Conservation (phyloP, 2,888 invertebrate genomes). For the Cremastinae sp. region DNA sequence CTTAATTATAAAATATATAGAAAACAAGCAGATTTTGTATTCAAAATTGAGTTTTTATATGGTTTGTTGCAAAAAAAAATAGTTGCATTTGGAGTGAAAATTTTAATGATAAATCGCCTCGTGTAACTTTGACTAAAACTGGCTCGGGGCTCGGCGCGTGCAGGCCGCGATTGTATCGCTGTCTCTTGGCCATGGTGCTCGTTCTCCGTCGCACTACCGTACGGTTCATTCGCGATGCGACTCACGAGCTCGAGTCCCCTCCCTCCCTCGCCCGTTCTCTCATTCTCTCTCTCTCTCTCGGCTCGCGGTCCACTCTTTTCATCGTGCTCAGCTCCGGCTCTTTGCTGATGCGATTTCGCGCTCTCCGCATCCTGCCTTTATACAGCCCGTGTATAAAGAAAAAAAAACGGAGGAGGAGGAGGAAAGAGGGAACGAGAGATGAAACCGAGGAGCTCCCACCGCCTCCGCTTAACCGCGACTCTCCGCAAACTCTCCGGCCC, state of each 20-base stretch:
- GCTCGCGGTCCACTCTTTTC: slow-evolving; percentile 66
- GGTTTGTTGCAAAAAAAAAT: too few species aligned
- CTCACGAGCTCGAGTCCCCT: slow-evolving; percentile 52
- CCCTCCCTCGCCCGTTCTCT: slow-evolving; percentile 31
- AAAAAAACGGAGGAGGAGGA: slow-evolving; percentile 5
- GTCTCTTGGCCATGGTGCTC: slow-evolving; percentile 60
- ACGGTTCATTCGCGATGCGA: slow-evolving; percentile 34
- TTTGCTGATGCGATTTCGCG: slow-evolving; percentile 64
- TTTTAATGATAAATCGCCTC: slow-evolving; percentile 61
- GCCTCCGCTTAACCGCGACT: slow-evolving; percentile 74
- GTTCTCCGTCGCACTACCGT: slow-evolving; percentile 44
- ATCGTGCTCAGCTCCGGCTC: slow-evolving; percentile 51
- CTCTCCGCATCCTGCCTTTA: slow-evolving; percentile 36
- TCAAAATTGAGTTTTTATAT: too few species aligned
- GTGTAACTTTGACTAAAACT: slow-evolving; percentile 76
- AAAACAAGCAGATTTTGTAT: too few species aligned
- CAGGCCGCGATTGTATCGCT: slow-evolving; percentile 79
- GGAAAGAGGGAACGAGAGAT: slow-evolving; percentile 30
- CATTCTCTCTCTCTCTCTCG: too few species aligned
- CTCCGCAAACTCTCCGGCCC: slow-evolving; percentile 65
- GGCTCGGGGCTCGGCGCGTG: slow-evolving; percentile 79
- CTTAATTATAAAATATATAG: too few species aligned
- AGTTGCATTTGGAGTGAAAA: too few species aligned
- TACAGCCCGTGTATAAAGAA: background rate
- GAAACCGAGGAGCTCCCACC: slow-evolving; percentile 73